A percentile compares a stretch with the other conserved stretches of the same genome.
phyloP scores from a whole-genome alignment of 2,113 vertebrate species.

The Lagopus muta region DNA sequence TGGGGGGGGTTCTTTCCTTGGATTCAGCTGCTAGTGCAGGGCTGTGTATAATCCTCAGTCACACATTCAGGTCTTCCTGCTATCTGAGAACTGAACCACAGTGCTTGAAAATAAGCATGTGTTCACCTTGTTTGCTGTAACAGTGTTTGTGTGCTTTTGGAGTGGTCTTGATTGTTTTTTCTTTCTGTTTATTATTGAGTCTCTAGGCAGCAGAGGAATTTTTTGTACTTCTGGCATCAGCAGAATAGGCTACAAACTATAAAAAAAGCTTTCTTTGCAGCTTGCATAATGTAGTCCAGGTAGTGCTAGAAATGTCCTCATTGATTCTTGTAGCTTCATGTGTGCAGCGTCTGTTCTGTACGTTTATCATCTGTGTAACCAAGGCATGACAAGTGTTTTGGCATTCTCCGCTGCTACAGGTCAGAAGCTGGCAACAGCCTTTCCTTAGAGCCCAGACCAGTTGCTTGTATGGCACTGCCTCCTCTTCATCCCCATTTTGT shows the following conservation, averaged over 20 bases:
- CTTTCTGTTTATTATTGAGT: not conserved
- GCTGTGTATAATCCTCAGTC: not conserved
- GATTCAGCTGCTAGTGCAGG: not conserved
- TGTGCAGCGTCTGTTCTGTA: not conserved
- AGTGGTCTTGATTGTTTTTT: not conserved
- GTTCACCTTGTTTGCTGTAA: not conserved
- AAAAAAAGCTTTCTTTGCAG: not conserved
- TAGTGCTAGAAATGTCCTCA: not conserved
- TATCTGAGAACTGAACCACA: not conserved
- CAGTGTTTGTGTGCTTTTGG: not conserved
- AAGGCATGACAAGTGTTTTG: not conserved
- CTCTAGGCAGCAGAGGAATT: not conserved
- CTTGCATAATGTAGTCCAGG: not conserved
- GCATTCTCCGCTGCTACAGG: not conserved
- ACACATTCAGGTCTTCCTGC: not conserved
- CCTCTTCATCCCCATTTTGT: rapidly evolving
- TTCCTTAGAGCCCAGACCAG: not conserved
- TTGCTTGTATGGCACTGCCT: not conserved
- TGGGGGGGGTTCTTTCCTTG: not conserved
- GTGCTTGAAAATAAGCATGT: not conserved
- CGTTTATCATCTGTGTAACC: not conserved
- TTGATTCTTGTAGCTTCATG: not conserved
- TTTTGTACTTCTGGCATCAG: not conserved
- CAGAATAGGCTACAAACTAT: not conserved
- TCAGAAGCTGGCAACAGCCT: not conserved